Base-by-base conservation (phyloP, 2,888 invertebrate species). In the Ochropacha duplaris region DNA sequence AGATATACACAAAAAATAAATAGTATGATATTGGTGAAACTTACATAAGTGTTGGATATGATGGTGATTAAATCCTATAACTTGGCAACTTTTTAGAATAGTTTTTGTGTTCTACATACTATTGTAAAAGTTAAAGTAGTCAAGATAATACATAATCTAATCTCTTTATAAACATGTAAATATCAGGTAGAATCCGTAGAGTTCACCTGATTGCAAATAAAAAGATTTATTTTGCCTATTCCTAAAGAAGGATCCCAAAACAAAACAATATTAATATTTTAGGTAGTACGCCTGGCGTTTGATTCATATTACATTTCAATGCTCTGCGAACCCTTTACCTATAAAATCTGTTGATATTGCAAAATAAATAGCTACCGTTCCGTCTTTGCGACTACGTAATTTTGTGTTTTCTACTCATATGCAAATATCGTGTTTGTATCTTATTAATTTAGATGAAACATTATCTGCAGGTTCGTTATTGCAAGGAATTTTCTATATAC, bases 241-340 rank as follows among this genome's bases (percentile, higher is more conserved):
- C 50, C 14, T 24, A 22, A n/a, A n/a, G 49, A 11, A 19, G 50
- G 49, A 22, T 31, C 28, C 44, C 28, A 34, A n/a, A 55, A 22
- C 22, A 19, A 22, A n/a, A 28, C 49, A 11, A 31, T 28, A 31
- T 52, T 52, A 52, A 52, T 34, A 34, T 50, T 50, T 50, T 26
- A 50, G 22, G 22, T 26, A 14, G 26, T 26, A 50, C 31, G 31
- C 24, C 22, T 22, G 50, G 50, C 28, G 59, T 59, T 59, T 58
- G 56, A 64, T 62, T 55, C 59, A 34, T 62, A 57, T 56, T 54
- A 61, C 56, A 61, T 65, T 65, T 65, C 58, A 57, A 65, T 65
- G 59, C 56, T 57, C 55, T 62, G 44, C 61, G 50, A 24, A 26
- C 50, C 51, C 28, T 51, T 51, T 51, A 28, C 51, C 26, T 51